These are phyloP conservation scores for Aleiodes sp. DNA, from an alignment of 1,140 invertebrate species.

Conservation along the genomic window DNA sequence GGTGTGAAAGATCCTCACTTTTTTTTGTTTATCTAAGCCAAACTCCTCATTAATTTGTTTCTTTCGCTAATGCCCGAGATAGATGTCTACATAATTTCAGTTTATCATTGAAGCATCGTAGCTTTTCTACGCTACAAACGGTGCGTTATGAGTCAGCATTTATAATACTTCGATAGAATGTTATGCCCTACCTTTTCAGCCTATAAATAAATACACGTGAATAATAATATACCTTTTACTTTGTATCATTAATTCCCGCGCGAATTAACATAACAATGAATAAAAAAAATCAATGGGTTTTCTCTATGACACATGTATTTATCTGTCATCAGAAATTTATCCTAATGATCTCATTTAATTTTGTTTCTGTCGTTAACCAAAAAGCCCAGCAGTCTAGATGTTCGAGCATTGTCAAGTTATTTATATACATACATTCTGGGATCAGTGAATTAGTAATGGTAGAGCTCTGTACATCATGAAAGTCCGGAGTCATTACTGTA, in stretches of 20 bases:
- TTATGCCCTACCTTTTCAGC: background rate
- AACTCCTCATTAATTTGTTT: background rate
- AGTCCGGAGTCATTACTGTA: too few species aligned
- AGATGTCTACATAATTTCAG: background rate
- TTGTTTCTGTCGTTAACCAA: too few species aligned
- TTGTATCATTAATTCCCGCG: slow-evolving; percentile 2
- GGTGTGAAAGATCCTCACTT: slow-evolving; percentile 27
- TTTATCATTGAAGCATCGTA: background rate
- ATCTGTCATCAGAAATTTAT: too few species aligned
- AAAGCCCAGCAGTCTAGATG: too few species aligned
- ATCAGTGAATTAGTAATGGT: too few species aligned
- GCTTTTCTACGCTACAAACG: background rate
- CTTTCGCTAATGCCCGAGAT: background rate
- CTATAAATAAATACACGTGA: background rate
- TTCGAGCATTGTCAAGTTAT: too few species aligned
- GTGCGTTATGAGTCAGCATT: background rate
- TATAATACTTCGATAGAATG: background rate
- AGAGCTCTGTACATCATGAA: too few species aligned
- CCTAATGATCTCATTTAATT: too few species aligned
- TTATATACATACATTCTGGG: too few species aligned
- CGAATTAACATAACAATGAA: background rate
- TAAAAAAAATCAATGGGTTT: background rate
- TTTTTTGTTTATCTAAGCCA: background rate
- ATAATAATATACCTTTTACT: background rate
- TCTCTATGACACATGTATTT: too few species aligned